Base-by-base conservation (phyloP, 2,113 vertebrate species). In the Microcebus tavaratra region DNA sequence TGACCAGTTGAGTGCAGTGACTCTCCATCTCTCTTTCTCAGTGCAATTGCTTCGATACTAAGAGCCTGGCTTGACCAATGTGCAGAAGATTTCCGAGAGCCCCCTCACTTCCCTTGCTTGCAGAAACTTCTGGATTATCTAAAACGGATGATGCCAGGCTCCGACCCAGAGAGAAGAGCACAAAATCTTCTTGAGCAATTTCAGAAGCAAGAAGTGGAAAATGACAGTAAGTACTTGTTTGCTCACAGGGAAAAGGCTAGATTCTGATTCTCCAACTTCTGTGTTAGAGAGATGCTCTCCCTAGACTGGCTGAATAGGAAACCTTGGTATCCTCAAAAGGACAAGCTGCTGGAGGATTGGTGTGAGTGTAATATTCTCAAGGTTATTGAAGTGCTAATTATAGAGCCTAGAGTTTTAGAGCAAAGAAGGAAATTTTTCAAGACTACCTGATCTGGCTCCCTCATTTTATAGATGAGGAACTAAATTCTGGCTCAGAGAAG, bases 61-160 rank as follows among this genome's bases (percentile, higher is more conserved):
- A 98, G 99, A 88, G 99, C 99, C 93, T 99, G 99, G 99, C 98
- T 99, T 5, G 99, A 99, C 96, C 99, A 99, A 87, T 99, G 99
- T 95, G 98, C 99, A 0, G 99, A 99, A 91, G 99, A 99, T 97
- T 99, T 99, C 98, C 98, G 99, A 94, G 99, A 99, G 94, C 99
- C 99, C 0, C 99, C 99, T 0, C 96, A 98, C 73, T 99, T 99
- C 98, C 97, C 98, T 0, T 99, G 99, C 92, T 98, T 99, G 89
- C 98, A 98, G 96, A 99, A 99, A 95, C 95, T 99, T 84, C 98
- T 99, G 98, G 98, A 96, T 63, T 99, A 99, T 97, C 98, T 99
- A 97, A 98, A 98, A 87, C 98, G 68, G 96, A 97, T 98, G 29
- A 98, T 99, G 97, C 99, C 99, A 0, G 99, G 99, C 53, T 99